Conservation (phyloP, 2,888 invertebrate genomes). For the Noctua janthina region DNA sequence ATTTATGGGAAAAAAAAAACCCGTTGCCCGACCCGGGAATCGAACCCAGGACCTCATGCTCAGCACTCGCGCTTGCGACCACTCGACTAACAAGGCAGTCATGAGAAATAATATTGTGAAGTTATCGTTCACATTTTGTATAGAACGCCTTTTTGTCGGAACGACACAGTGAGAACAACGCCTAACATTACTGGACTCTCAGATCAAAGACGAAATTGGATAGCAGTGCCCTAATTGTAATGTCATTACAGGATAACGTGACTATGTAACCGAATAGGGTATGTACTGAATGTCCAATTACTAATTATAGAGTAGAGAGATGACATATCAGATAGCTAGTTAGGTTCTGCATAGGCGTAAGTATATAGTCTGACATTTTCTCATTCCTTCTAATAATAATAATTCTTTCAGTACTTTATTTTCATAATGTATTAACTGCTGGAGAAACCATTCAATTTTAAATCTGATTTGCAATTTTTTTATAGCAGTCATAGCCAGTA, state of each 20-base stretch:
- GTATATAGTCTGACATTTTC: background rate
- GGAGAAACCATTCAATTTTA: background rate
- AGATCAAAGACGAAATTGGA: conserved; percentile 31
- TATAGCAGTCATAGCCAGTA: no score
- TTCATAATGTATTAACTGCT: background rate
- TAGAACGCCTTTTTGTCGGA: background rate
- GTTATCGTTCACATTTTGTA: background rate
- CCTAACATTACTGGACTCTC: background rate
- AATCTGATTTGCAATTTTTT: background rate
- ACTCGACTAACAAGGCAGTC: no score
- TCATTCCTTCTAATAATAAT: background rate
- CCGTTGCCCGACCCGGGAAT: background rate
- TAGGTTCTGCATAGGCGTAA: background rate
- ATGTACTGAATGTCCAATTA: conserved; percentile 2
- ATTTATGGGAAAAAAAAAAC: background rate
- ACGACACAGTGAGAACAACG: background rate
- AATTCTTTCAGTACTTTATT: background rate
- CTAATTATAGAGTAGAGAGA: conserved; percentile 21
- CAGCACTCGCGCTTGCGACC: background rate
- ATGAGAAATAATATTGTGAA: background rate
- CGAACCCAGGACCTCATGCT: no score
- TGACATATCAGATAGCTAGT: background rate
- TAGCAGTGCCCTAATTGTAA: conserved; percentile 11
- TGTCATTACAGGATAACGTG: conserved; percentile 20
- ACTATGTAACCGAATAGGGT: conserved; percentile 29